Conservation (phyloP, 2,113 vertebrate species). For the Sturnus vulgaris region DNA sequence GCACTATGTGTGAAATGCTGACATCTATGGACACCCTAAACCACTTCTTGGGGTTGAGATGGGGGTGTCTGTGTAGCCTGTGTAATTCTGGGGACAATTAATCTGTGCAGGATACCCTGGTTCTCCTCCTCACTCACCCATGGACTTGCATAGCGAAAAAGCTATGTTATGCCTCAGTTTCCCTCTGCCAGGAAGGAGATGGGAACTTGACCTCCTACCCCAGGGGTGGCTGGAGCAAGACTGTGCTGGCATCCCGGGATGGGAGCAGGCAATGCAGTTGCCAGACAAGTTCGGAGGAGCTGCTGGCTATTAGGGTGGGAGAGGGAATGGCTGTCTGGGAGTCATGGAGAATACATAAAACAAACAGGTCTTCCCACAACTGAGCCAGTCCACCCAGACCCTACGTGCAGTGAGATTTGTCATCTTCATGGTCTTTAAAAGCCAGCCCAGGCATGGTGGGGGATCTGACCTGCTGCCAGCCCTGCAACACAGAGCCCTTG, state of each 20-base stretch:
- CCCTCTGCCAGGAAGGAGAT: not conserved
- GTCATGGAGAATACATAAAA: not conserved
- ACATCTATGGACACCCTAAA: not conserved
- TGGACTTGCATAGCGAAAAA: not conserved
- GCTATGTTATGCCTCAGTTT: not conserved
- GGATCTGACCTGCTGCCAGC: not conserved
- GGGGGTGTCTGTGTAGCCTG: not conserved
- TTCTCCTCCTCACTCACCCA: not conserved
- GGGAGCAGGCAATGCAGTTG: not conserved
- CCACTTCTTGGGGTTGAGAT: not conserved
- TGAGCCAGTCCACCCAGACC: not conserved
- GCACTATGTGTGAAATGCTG: not conserved
- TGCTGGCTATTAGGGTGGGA: not conserved
- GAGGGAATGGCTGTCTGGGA: not conserved
- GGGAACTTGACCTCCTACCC: not conserved
- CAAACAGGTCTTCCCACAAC: not conserved
- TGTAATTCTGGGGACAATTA: not conserved
- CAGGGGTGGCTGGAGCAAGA: not conserved
- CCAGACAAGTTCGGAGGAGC: rapidly evolving
- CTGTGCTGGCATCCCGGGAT: not conserved
- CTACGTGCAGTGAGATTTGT: not conserved
- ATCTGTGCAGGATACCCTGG: not conserved
- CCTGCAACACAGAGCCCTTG: not conserved
- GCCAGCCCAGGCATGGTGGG: not conserved
- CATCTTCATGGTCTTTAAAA: not conserved